phyloP scores from a whole-genome alignment of 2,113 vertebrate species.

The Fulmarus glacialis region DNA sequence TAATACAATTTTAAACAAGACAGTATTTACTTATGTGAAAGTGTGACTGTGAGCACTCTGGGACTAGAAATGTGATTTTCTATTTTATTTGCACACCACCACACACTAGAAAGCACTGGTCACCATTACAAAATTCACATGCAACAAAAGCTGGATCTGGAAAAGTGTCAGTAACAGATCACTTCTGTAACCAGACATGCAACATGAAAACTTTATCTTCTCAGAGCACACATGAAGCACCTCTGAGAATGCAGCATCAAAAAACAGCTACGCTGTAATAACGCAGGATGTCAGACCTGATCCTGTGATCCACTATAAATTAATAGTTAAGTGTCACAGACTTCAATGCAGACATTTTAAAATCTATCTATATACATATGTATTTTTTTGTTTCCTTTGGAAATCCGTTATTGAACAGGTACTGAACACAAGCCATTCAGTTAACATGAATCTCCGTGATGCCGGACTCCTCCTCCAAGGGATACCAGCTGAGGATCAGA shows the following conservation, averaged over 20 bases:
- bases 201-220: not conserved
- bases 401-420: not conserved
- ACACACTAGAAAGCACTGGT: not conserved
- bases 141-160: not conserved
- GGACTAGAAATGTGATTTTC: not conserved
- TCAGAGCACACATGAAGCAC: not conserved
- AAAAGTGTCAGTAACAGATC: not conserved
- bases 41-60: not conserved
- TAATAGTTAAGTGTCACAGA: not conserved
- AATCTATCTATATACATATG: not conserved
- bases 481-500: not conserved
- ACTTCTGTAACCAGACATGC: not conserved
- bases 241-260: not conserved
- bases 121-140: not conserved
- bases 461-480: not conserved
- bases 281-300: not conserved
- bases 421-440: not conserved
- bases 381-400: not conserved
- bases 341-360: not conserved
- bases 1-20: not conserved
- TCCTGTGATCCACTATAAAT: not conserved
- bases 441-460: not conserved
- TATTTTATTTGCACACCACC: not conserved
- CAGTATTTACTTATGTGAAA: not conserved
- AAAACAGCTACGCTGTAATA: not conserved